Evolutionary conservation across 2,888 invertebrate genomes (phyloP).

Genomic region (Oligia strigilis): DNA sequence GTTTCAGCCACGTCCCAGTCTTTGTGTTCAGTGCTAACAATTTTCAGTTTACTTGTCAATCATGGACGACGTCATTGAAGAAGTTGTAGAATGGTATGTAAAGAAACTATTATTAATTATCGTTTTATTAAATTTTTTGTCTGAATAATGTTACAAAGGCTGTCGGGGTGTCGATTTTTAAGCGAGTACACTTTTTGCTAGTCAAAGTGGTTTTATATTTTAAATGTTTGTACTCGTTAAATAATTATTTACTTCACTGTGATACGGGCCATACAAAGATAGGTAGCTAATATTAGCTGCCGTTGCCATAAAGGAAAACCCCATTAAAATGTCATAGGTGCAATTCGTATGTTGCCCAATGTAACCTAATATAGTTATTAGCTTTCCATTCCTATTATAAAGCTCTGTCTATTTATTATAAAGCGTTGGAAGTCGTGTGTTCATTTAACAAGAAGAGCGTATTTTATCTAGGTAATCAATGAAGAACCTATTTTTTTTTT

Average conservation of each 20-base stretch:
- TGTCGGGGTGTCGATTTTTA: neutral
- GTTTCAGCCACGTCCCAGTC: slow-evolving; percentile 55
- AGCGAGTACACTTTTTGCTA: neutral
- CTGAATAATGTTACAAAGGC: neutral
- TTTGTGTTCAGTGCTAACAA: slow-evolving; percentile 51
- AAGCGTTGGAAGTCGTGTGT: neutral
- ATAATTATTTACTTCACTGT: slow-evolving; percentile 7
- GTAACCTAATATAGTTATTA: neutral
- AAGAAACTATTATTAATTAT: neutral
- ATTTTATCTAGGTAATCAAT: neutral
- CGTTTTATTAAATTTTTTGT: neutral
- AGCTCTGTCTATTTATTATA: no score
- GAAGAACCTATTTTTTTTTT: neutral
- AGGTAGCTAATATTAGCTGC: neutral
- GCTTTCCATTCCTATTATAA: no score
- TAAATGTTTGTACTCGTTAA: slow-evolving; percentile 5
- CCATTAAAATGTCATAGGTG: neutral
- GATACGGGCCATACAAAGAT: slow-evolving; percentile 5
- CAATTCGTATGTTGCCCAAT: neutral
- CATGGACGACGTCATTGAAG: slow-evolving; percentile 80
- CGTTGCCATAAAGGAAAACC: neutral
- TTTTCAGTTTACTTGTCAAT: slow-evolving; percentile 52
- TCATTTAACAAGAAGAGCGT: neutral
- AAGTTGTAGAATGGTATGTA: slow-evolving; percentile 77
- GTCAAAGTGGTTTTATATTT: neutral